Evolutionary conservation across 2,888 invertebrate genomes (phyloP).

Genomic region (Belgica antarctica): DNA sequence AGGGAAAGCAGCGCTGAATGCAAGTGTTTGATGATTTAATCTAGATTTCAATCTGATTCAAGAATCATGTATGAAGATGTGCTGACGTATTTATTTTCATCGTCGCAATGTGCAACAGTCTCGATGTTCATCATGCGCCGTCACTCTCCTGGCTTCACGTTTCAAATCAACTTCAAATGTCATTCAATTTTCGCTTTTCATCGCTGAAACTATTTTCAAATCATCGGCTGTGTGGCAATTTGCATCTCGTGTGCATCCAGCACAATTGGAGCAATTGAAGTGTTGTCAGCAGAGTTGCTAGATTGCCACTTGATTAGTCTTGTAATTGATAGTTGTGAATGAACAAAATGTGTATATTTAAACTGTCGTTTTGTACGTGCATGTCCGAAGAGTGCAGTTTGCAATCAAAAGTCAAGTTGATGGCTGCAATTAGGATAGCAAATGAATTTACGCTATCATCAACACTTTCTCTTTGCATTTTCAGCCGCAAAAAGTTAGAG

Average conservation of each 20-base stretch:
- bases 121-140: not conserved
- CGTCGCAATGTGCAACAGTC: not conserved
- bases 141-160: not conserved
- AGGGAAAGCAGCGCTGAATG: no score
- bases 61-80: no score
- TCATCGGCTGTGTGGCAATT: conserved; percentile 21
- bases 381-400: no score
- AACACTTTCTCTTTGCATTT: no score
- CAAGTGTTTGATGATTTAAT: no score
- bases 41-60: no score
- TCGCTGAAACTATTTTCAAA: not conserved
- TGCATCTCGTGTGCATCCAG: conserved; percentile 27
- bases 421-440: no score
- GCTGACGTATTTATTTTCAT: not conserved
- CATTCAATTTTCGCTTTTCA: not conserved
- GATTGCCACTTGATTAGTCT: not conserved
- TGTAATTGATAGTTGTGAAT: conserved; percentile 23
- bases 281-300: not conserved
- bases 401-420: no score
- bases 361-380: no score
- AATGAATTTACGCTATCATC: no score
- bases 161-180: not conserved
- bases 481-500: no score
- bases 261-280: conserved; percentile 4
- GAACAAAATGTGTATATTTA: no score